Conservation (phyloP, 2,888 invertebrate genomes). For the Eurytoma californica region DNA sequence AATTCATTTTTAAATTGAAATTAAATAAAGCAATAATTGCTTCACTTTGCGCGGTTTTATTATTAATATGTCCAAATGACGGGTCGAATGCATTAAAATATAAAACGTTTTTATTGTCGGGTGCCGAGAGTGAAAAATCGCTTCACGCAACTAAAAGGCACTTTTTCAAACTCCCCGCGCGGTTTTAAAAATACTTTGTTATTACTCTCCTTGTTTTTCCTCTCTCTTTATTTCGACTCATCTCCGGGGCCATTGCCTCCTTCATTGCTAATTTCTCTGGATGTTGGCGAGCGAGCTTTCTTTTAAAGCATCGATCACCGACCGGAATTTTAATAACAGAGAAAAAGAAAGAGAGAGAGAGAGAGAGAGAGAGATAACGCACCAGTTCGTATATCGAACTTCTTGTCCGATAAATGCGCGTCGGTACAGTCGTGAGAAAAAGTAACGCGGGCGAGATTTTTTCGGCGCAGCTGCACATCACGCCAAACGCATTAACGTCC, state of each 20-base stretch:
- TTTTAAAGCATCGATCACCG: slow-evolving; percentile 36
- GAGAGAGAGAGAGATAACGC: slow-evolving; percentile 29
- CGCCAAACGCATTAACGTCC: slow-evolving; percentile 2
- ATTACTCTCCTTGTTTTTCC: not conserved
- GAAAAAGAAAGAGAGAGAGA: slow-evolving; percentile 3
- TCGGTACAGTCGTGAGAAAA: slow-evolving; percentile 40
- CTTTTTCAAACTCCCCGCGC: no score
- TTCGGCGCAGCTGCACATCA: slow-evolving; percentile 23
- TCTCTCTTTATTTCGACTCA: not conserved
- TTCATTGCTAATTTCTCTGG: slow-evolving; percentile 29
- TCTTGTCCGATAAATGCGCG: slow-evolving; percentile 44
- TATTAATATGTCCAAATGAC: no score
- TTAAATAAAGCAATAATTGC: no score
- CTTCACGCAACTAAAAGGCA: no score
- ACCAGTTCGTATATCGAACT: slow-evolving; percentile 13
- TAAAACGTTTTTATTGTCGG: no score
- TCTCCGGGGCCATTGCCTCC: not conserved
- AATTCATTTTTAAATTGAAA: not conserved
- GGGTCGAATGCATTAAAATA: no score
- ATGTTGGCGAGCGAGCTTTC: slow-evolving; percentile 18
- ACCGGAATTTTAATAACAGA: slow-evolving; percentile 48
- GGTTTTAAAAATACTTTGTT: no score
- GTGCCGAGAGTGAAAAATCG: no score
- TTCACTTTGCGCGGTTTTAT: no score
- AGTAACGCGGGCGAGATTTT: slow-evolving; percentile 9